phyloP scores from a whole-genome alignment of 2,888 invertebrate species.

The Lepidocyrtoides sp. region DNA sequence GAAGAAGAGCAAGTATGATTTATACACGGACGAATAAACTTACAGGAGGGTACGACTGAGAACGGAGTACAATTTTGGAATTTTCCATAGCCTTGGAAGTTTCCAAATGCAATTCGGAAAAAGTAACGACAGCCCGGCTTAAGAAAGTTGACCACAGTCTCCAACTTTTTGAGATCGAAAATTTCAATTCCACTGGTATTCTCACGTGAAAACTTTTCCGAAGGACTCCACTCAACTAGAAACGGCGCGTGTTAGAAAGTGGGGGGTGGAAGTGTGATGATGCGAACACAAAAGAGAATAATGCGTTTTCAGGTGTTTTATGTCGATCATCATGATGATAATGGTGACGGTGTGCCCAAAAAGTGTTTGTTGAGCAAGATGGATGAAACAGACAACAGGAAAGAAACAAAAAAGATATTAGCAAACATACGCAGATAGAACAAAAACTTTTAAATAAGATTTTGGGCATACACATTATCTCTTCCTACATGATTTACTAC shows the following conservation, averaged over 20 bases:
- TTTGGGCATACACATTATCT: not conserved
- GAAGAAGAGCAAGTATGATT: not conserved
- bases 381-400: slow-evolving; percentile 30
- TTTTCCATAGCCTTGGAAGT: slow-evolving; percentile 96
- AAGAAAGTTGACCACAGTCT: slow-evolving; percentile 90
- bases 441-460: slow-evolving; percentile 29
- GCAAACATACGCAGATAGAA: not conserved
- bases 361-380: slow-evolving; percentile 42
- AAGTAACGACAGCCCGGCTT: slow-evolving; percentile 95
- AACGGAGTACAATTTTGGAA: slow-evolving; percentile 92
- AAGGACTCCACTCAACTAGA: slow-evolving; percentile 97
- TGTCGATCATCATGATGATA: slow-evolving; percentile 30
- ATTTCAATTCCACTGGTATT: slow-evolving; percentile 90
- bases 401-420: slow-evolving; percentile 24
- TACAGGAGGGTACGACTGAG: slow-evolving; percentile 96
- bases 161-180: slow-evolving; percentile 89
- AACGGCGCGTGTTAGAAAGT: not conserved
- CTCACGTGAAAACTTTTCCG: slow-evolving; percentile 93
- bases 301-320: slow-evolving; percentile 44
- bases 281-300: slow-evolving; percentile 10
- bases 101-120: slow-evolving; percentile 97
- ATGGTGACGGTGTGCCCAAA: slow-evolving; percentile 26
- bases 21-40: slow-evolving; percentile 86
- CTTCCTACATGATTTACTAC: not conserved
- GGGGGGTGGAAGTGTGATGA: not conserved